Evolutionary conservation across 1,140 invertebrate species (phyloP).

Genomic region (Drosophila subpulchrella): DNA sequence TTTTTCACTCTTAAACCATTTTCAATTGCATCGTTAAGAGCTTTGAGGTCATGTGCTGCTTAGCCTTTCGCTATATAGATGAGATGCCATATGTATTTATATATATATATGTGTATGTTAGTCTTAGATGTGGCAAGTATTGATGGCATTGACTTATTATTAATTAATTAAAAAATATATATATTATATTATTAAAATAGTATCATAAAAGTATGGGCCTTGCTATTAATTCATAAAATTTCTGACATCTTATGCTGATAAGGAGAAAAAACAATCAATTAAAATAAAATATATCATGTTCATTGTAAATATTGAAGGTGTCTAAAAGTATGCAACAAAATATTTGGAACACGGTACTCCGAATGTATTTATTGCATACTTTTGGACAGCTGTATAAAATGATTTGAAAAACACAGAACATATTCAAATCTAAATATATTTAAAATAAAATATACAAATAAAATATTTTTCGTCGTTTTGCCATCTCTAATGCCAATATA

Average conservation of each 20-base stretch:
- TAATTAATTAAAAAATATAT: too few species aligned
- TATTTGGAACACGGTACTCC: too few species aligned
- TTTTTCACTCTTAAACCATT: slow-evolving; percentile 43
- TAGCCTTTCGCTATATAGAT: slow-evolving; percentile 25
- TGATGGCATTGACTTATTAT: neutral
- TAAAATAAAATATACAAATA: neutral
- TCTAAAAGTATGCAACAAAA: too few species aligned
- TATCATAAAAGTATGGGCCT: too few species aligned
- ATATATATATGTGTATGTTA: slow-evolving; percentile 5
- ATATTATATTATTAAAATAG: too few species aligned
- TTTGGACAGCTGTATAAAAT: too few species aligned
- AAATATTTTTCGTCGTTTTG: neutral
- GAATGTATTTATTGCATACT: too few species aligned
- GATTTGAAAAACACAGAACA: neutral
- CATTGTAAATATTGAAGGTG: too few species aligned
- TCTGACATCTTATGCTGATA: too few species aligned
- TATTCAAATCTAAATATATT: neutral
- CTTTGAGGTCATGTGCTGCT: slow-evolving; percentile 47
- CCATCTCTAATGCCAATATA: slow-evolving; percentile 11
- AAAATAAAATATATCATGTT: neutral
- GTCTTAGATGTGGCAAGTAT: neutral
- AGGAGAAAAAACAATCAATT: neutral
- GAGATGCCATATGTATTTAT: slow-evolving; percentile 20
- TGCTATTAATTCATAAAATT: too few species aligned
- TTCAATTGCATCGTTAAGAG: slow-evolving; percentile 72